Base-by-base conservation (phyloP, 2,113 vertebrate genomes). In the Ptychochromis oligacanthus region DNA sequence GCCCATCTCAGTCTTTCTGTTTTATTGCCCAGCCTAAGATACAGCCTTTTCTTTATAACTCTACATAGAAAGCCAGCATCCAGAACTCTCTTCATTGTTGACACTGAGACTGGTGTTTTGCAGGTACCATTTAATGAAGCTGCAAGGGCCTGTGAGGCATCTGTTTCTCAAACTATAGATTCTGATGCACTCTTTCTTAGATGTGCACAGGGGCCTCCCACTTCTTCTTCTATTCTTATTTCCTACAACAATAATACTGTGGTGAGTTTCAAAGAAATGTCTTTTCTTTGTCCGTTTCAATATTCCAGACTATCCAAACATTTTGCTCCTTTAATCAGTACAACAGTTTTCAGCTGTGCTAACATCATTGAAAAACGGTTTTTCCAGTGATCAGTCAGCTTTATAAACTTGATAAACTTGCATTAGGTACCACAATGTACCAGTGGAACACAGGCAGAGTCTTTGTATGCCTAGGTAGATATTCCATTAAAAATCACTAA, bases 311-410 rank as follows among this genome's bases (percentile, higher is more conserved):
- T 52, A 54, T 0, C 46, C 46, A 72, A 72, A 72, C 46, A 72
- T 54, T 72, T 72, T 34, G 11, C 67, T 31, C 46, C 67, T 72
- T 54, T 72, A 72, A 72, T 54, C 67, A 72, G 67, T 34, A 54
- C 17, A 72, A 72, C 67, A 54, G 46, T 54, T n/a, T 54, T 72
- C 67, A 72, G 67, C 26, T 72, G 67, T 54, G 67, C 26, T 72
- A 72, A 72, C 46, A 72, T 34, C 46, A 52, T 15, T 72, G 24
- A 2, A 46, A 52, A 52, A 72, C 15, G 43, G 26, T 24, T 52
- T 72, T 28, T 17, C 24, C 43, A 34, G 26, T 1, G 26, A 72
- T 72, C 1, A 72, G 9, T 34, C 67, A 72, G 2, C 46, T 31
- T 72, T 52, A 20, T 54, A 72, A 70, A 52, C 43, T n/a, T 72